phyloP scores from a whole-genome alignment of 2,888 invertebrate species.

The Agrypnus murinus region DNA sequence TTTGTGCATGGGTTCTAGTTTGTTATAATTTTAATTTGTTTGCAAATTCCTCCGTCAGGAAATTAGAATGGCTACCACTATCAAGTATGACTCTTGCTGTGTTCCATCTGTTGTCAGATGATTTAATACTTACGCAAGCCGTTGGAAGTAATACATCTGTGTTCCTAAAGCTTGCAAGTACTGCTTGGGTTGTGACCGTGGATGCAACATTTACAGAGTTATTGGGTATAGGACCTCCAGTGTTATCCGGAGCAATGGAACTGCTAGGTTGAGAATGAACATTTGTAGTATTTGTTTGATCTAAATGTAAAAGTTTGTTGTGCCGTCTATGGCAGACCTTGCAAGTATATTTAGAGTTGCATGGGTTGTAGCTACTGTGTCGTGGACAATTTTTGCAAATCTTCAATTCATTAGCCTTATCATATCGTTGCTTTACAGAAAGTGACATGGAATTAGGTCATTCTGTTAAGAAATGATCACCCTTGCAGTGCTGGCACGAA shows the following conservation, averaged over 20 bases:
- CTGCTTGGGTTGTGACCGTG: neutral
- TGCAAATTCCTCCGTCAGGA: constrained; percentile 26
- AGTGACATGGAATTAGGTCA: constrained; percentile 15
- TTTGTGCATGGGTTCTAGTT: constrained; percentile 2
- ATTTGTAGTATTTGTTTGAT: neutral
- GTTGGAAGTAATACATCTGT: neutral
- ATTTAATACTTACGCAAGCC: neutral
- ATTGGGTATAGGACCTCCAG: neutral
- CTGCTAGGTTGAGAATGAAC: too few relatives aligned
- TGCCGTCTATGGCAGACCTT: constrained; percentile 18
- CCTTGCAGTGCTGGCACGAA: constrained; percentile 14
- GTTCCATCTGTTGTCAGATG: neutral
- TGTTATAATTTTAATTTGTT: constrained; percentile 16
- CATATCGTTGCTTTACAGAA: neutral
- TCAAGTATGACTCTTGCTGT: neutral
- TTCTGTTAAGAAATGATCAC: constrained; percentile 1
- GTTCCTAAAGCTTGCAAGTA: neutral
- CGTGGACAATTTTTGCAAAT: constrained; percentile 31
- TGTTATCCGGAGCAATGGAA: neutral
- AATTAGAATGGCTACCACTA: constrained; percentile 26
- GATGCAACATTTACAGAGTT: neutral
- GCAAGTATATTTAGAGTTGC: constrained; percentile 25
- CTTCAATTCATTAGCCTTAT: constrained; percentile 14
- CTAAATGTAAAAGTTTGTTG: constrained; percentile 10
- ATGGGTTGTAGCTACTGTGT: neutral